Evolutionary conservation across 1,140 invertebrate species (phyloP), one percentile per base, ranked within the genome.

Genomic region (Scylla paramamosain): DNA sequence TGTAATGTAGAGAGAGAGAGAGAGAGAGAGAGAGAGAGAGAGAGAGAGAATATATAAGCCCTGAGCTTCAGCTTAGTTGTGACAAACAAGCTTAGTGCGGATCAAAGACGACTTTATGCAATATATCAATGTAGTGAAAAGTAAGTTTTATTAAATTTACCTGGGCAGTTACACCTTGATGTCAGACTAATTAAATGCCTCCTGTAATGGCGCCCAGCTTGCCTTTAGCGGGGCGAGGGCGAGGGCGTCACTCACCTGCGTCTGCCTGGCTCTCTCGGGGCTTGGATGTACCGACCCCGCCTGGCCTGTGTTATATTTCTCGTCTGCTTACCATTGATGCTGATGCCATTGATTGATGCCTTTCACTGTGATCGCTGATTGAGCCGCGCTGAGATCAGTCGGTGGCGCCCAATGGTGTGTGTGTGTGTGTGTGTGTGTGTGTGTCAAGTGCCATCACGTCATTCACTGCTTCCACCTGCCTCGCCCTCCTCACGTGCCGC

Each of bases 11-110:
- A 77, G 67, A 77, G 67, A 77, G 67, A 77, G 67, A 77, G 67
- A 77, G 67, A 77, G 67, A 77, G 67, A 77, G 67, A 77, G 67
- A 77, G 67, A 77, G 67, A 77, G 67, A 77, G 67, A 77, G 67
- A 77, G 67, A 77, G 67, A 77, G 67, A 77, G 67, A 77, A 3
- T n/a, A 77, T n/a, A n/a, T 77, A n/a, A 77, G 25, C 16, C 20
- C 25, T 77, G 20, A n/a, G 67, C 20, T 77, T 25, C 20, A 77
- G 67, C 67, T 77, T 77, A 77, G 25, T 77, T n/a, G 67, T n/a
- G 12, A 77, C 67, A 77, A 77, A 77, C 25, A 77, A 77, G 25
- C 25, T 77, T 77, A 77, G 12, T 7, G 16, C 20, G 20, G 20
- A 77, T 77, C 67, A 77, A 77, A 77, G 67, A 77, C 67, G 67